Conservation (phyloP, 2,888 invertebrate genomes). For the Mellilla xanthometata region DNA sequence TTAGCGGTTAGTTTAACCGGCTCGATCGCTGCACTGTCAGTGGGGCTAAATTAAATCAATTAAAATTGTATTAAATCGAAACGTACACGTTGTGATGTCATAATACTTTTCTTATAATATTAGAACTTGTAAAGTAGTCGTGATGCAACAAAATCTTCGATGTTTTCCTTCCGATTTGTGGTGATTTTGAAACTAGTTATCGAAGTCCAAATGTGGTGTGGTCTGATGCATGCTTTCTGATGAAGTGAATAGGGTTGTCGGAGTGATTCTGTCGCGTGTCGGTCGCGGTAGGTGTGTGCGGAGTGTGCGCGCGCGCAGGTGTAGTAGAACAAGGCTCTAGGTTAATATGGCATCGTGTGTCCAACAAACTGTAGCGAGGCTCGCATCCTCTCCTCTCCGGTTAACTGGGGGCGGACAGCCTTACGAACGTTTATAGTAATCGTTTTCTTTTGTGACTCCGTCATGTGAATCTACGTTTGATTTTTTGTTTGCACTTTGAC, state of each 20-base stretch:
- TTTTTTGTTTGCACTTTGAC: too few species aligned
- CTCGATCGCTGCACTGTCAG: conserved; percentile 9
- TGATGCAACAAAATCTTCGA: neutral
- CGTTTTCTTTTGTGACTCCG: too few species aligned
- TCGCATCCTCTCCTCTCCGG: conserved; percentile 14
- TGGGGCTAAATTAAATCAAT: conserved; percentile 4
- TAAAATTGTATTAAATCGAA: conserved; percentile 3
- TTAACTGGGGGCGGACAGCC: too few species aligned
- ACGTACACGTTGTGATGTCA: conserved; percentile 2
- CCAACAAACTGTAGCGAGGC: conserved; percentile 78
- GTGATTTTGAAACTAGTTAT: conserved; percentile 16
- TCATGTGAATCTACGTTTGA: too few species aligned
- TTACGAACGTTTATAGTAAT: too few species aligned
- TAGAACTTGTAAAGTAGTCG: neutral
- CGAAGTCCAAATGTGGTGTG: conserved; percentile 27
- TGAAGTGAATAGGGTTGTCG: conserved; percentile 40
- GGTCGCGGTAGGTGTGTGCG: too few species aligned
- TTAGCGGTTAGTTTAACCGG: conserved; percentile 28
- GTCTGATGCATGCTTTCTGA: conserved; percentile 33
- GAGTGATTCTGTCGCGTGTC: too few species aligned
- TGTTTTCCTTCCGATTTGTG: neutral
- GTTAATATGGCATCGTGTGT: conserved; percentile 72
- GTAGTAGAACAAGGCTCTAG: conserved; percentile 64
- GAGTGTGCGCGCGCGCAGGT: too few species aligned
- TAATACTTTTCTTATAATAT: neutral